These are phyloP conservation scores for Progne subis DNA, from an alignment of 2,113 vertebrate genomes.

Conservation along the genomic window DNA sequence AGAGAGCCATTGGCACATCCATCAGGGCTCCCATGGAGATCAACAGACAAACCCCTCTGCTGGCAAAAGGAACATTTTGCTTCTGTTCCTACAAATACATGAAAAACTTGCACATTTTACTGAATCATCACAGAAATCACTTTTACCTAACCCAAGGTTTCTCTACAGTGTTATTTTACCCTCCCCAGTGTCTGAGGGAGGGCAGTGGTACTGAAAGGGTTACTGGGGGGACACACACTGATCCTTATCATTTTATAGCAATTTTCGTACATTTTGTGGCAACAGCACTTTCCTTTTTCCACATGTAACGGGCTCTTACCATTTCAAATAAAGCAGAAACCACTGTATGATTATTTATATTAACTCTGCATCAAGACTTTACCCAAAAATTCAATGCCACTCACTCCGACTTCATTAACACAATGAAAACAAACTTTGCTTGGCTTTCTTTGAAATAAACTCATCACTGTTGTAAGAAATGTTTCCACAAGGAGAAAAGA, in stretches of 20 bases:
- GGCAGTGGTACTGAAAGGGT: not conserved
- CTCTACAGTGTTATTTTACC: not conserved
- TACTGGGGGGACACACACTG: not conserved
- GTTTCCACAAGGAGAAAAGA: not conserved
- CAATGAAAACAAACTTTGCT: not conserved
- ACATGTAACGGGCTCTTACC: not conserved
- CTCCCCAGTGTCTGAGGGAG: not conserved
- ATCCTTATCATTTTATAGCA: not conserved
- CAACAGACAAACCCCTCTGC: not conserved
- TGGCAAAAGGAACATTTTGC: not conserved
- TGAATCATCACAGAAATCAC: too few species aligned
- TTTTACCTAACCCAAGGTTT: not conserved
- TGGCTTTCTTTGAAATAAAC: not conserved
- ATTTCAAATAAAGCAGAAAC: not conserved
- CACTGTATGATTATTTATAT: not conserved
- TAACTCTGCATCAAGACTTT: not conserved
- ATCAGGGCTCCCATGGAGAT: not conserved
- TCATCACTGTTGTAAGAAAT: not conserved
- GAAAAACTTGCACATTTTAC: not conserved
- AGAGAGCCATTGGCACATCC: not conserved
- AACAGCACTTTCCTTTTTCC: not conserved
- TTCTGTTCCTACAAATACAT: not conserved
- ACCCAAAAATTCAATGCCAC: not conserved
- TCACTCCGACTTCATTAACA: not conserved
- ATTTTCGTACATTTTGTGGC: not conserved